Conservation (phyloP, 1,140 invertebrate genomes). For the Araneus ventricosus region DNA sequence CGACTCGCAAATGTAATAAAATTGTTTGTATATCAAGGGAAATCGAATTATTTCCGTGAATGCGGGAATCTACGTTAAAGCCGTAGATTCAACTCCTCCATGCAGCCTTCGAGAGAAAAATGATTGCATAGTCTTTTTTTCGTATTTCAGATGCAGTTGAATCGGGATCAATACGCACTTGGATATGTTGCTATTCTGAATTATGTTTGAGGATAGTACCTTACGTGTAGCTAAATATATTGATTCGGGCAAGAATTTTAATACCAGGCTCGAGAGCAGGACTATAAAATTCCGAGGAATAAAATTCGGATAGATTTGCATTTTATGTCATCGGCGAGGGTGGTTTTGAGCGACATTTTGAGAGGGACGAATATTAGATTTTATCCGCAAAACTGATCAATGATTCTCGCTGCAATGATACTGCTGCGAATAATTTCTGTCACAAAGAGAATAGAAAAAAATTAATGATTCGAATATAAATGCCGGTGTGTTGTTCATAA, state of each 20-base stretch:
- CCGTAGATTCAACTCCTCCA: slow-evolving; percentile 19
- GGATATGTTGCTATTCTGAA: slow-evolving; percentile 57
- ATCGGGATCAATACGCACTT: slow-evolving; percentile 36
- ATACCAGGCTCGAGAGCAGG: slow-evolving; percentile 32
- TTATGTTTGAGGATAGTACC: slow-evolving; percentile 10
- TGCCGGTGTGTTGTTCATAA: not conserved
- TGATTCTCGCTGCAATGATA: not conserved
- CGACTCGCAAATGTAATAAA: slow-evolving; percentile 68
- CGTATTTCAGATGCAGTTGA: not conserved
- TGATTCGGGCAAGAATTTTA: slow-evolving; percentile 60
- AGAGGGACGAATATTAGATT: slow-evolving; percentile 62
- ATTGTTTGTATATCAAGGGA: slow-evolving; percentile 68
- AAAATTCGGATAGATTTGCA: slow-evolving; percentile 56
- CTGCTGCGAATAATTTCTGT: not conserved
- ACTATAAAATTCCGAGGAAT: slow-evolving; percentile 59
- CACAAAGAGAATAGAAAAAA: not conserved
- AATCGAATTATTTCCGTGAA: slow-evolving; percentile 65
- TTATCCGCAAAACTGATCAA: slow-evolving; percentile 45
- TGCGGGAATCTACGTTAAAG: slow-evolving; percentile 41
- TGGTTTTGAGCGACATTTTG: slow-evolving; percentile 38
- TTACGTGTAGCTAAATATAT: slow-evolving; percentile 63
- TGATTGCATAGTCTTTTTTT: not conserved
- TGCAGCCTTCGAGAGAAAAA: slow-evolving; percentile 31
- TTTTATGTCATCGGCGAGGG: slow-evolving; percentile 47
- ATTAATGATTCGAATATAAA: not conserved